phyloP scores from a whole-genome alignment of 2,888 invertebrate genomes.

The Thera obeliscata region DNA sequence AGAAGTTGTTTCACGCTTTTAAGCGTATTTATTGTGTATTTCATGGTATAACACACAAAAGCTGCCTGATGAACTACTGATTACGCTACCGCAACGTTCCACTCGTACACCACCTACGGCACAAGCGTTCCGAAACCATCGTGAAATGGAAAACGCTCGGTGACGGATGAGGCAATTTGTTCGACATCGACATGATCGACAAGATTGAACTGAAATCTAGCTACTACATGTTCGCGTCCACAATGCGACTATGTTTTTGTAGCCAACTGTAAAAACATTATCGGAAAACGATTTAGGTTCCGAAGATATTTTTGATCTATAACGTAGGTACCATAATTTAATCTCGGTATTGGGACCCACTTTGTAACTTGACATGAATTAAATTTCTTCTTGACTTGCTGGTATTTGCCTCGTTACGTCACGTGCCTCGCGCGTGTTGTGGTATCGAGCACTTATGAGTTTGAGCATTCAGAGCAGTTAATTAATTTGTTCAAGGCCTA shows the following conservation, averaged over 20 bases:
- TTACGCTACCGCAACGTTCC: constrained; percentile 7
- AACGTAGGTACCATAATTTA: constrained; percentile 9
- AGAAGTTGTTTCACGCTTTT: too few species aligned
- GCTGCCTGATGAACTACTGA: background rate
- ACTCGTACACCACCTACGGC: background rate
- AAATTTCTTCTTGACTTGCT: constrained; percentile 26
- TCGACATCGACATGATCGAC: constrained; percentile 45
- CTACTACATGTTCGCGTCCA: constrained; percentile 30
- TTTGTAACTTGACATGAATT: constrained; percentile 39
- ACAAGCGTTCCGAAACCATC: constrained; percentile 12
- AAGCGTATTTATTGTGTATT: background rate
- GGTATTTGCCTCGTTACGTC: constrained; percentile 23
- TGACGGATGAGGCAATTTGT: constrained; percentile 62
- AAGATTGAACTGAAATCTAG: constrained; percentile 45
- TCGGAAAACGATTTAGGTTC: constrained; percentile 50
- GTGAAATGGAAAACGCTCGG: constrained; percentile 42
- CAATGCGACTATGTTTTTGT: constrained; percentile 19
- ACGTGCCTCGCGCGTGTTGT: constrained; percentile 10
- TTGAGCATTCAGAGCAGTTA: constrained; percentile 20
- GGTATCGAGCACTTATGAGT: constrained; percentile 28
- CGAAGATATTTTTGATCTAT: constrained; percentile 40
- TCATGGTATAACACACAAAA: constrained; percentile 1
- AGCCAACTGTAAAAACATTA: constrained; percentile 42
- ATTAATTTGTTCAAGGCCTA: constrained; percentile 22
- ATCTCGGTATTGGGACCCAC: constrained; percentile 31